Percentiles rank a stretch among this genome's conserved stretches.
Conservation (phyloP, 2,888 invertebrate species). For the Cheiracanthium punctorium region DNA sequence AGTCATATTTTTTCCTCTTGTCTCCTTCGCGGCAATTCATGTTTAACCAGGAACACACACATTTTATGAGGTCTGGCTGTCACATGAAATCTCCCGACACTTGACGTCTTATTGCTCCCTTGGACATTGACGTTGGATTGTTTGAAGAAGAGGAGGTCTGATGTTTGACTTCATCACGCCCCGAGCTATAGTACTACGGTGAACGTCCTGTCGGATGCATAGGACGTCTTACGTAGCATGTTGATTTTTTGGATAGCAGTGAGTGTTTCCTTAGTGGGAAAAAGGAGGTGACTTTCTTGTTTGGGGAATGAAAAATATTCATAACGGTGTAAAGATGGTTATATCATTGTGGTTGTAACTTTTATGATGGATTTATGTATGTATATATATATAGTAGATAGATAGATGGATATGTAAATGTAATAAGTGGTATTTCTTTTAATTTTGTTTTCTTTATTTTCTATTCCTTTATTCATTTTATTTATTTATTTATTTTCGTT, state of each 20-base stretch:
- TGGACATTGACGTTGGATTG: constrained; percentile 50
- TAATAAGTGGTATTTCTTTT: too few relatives aligned
- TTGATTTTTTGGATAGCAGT: background rate
- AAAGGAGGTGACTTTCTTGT: too few relatives aligned
- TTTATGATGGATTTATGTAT: too few relatives aligned
- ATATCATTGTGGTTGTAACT: constrained; percentile 5
- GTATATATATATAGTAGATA: too few relatives aligned
- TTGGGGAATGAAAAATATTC: too few relatives aligned
- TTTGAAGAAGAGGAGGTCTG: constrained; percentile 36
- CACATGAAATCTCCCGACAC: constrained; percentile 12
- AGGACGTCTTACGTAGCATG: background rate
- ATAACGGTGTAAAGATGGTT: too few relatives aligned
- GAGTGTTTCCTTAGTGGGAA: background rate
- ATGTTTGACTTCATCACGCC: constrained; percentile 46
- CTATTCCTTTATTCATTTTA: too few relatives aligned
- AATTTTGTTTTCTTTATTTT: too few relatives aligned
- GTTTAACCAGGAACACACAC: background rate
- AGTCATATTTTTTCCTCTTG: background rate
- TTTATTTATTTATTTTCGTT: too few relatives aligned
- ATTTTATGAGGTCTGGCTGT: constrained; percentile 42
- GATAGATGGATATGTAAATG: too few relatives aligned
- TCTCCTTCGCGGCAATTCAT: background rate
- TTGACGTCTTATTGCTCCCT: constrained; percentile 47
- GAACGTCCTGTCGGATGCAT: constrained; percentile 19
- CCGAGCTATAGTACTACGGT: constrained; percentile 8